These are phyloP conservation scores for Carassius gibelio DNA, from an alignment of 2,113 vertebrate species.

Conservation along the genomic window DNA sequence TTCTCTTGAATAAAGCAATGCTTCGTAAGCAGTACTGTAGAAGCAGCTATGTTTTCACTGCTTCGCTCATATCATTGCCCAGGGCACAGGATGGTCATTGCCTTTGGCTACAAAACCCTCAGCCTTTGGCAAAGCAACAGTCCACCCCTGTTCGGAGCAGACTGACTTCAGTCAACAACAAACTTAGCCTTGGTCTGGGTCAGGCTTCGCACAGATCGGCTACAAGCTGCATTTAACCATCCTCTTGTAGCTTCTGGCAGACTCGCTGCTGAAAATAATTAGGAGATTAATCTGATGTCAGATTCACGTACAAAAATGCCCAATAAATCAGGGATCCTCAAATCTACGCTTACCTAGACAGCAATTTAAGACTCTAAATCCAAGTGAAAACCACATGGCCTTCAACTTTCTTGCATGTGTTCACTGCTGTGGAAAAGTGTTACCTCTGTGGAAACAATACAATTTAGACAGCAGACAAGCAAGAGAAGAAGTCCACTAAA, in stretches of 20 bases:
- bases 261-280: neutral
- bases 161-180: constrained; percentile 35
- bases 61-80: constrained; percentile 35
- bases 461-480: no score
- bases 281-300: neutral
- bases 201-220: constrained; percentile 7
- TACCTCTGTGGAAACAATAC: no score
- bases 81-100: constrained; percentile 41
- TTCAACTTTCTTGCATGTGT: neutral
- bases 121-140: constrained; percentile 41
- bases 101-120: constrained; percentile 38
- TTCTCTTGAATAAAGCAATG: neutral
- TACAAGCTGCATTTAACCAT: neutral
- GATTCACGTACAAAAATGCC: neutral
- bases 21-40: neutral
- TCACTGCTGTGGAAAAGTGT: neutral
- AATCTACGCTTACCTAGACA: neutral
- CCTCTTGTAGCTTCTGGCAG: neutral
- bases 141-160: constrained; percentile 24
- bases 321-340: neutral
- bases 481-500: no score
- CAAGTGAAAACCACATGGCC: neutral
- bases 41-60: neutral
- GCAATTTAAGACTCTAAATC: neutral
- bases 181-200: constrained; percentile 20